phyloP scores from a whole-genome alignment of 1,140 invertebrate genomes.

The Panagrolaimus sp. region DNA sequence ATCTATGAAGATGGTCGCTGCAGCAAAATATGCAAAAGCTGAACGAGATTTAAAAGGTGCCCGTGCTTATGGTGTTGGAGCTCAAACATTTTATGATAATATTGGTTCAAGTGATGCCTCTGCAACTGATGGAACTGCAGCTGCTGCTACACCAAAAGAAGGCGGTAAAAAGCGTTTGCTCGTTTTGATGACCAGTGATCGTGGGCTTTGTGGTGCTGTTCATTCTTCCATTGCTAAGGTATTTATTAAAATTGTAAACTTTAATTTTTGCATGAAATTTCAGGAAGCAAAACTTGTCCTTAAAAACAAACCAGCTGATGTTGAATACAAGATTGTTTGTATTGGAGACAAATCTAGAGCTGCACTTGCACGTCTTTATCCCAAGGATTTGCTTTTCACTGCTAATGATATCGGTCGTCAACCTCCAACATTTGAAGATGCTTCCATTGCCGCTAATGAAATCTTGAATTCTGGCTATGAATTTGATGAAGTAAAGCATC shows the following conservation, averaged over 20 bases:
- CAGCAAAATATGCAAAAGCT: conserved; percentile 78
- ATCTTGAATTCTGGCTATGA: conserved; percentile 77
- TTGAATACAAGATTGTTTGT: conserved; percentile 79
- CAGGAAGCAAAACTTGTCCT: conserved; percentile 51
- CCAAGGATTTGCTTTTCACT: conserved; percentile 74
- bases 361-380: conserved; percentile 74
- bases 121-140: conserved; percentile 29
- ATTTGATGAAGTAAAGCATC: conserved; percentile 79
- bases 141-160: conserved; percentile 46
- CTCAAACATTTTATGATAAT: conserved; percentile 65
- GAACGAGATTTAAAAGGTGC: conserved; percentile 89
- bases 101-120: conserved; percentile 80
- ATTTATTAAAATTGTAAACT: conserved; percentile 51
- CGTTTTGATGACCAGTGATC: conserved; percentile 89
- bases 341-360: conserved; percentile 88
- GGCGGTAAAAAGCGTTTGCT: conserved; percentile 73
- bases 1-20: conserved; percentile 99
- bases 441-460: conserved; percentile 74
- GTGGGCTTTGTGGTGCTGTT: conserved; percentile 90
- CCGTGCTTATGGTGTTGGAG: conserved; percentile 78
- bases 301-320: conserved; percentile 64
- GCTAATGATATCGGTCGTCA: conserved; percentile 73
- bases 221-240: conserved; percentile 82
- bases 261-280: conserved; percentile 2
- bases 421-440: conserved; percentile 86